Conservation (phyloP, 2,797 vertebrate genomes). For the Cirrhinus mrigala region DNA sequence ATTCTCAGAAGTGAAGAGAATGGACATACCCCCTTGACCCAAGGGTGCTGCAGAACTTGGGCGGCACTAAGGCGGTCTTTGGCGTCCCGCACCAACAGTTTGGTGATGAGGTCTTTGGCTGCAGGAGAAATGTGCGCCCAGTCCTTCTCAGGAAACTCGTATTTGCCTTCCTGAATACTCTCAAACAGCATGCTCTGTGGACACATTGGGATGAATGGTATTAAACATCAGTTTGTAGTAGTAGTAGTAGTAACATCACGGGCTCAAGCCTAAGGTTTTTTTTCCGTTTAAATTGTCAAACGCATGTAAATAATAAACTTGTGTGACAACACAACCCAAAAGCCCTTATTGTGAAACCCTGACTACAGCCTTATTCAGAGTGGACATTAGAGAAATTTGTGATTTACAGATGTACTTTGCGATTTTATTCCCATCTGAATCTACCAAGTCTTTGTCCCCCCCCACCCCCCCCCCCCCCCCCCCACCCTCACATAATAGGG, state of each 20-base stretch:
- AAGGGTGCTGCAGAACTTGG: slow-evolving; percentile 95
- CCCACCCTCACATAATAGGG: no score
- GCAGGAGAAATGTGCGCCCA: slow-evolving; percentile 95
- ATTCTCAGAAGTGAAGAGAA: background rate
- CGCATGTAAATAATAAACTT: background rate
- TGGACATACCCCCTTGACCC: slow-evolving; percentile 91
- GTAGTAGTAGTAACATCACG: background rate
- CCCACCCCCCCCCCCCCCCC: no score
- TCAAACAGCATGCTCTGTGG: slow-evolving; percentile 93
- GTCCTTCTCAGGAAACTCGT: slow-evolving; percentile 94
- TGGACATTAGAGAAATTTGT: no score
- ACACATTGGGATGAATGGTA: background rate
- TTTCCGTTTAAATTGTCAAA: background rate
- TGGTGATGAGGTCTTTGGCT: slow-evolving; percentile 99
- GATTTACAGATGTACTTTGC: no score
- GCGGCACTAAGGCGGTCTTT: slow-evolving; percentile 94
- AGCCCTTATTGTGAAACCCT: background rate
- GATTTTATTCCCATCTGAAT: no score
- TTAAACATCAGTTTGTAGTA: background rate
- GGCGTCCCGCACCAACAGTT: slow-evolving; percentile 94
- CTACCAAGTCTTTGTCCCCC: no score
- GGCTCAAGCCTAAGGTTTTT: background rate
- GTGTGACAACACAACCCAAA: background rate
- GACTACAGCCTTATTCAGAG: background rate
- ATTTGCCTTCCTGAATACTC: slow-evolving; percentile 97